phyloP scores from a whole-genome alignment of 2,797 vertebrate genomes.

The Sebastes taczanowskii region DNA sequence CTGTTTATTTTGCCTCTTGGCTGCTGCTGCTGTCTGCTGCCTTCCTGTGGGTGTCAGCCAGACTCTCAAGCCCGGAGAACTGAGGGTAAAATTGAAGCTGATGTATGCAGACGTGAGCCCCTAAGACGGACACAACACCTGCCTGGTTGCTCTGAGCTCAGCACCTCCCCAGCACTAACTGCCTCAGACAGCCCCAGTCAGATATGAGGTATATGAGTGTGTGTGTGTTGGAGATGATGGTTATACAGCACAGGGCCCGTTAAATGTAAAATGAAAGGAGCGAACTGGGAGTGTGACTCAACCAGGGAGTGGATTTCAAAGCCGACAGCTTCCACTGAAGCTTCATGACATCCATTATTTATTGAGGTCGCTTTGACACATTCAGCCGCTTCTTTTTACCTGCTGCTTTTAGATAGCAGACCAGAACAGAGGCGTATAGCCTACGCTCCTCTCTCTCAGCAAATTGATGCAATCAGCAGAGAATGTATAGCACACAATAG shows the following conservation, averaged over 20 bases:
- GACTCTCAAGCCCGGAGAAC: slow-evolving; percentile 30
- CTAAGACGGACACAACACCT: slow-evolving; percentile 65
- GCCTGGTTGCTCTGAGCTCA: slow-evolving; percentile 55
- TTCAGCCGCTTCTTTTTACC: slow-evolving; percentile 56
- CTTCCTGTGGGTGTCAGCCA: slow-evolving; percentile 32
- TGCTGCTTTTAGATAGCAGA: slow-evolving; percentile 42
- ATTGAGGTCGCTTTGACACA: slow-evolving; percentile 65
- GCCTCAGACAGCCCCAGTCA: slow-evolving; percentile 56
- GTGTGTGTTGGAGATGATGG: slow-evolving; percentile 17
- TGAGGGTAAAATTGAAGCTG: slow-evolving; percentile 68
- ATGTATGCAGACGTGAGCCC: slow-evolving; percentile 65
- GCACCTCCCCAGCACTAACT: slow-evolving; percentile 48
- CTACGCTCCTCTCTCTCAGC: background rate
- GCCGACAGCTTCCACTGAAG: slow-evolving; percentile 64
- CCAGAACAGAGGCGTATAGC: slow-evolving; percentile 4
- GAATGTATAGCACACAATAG: background rate
- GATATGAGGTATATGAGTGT: slow-evolving; percentile 20
- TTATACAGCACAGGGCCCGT: slow-evolving; percentile 39
- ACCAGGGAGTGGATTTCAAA: slow-evolving; percentile 71
- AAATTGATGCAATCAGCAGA: slow-evolving; percentile 39
- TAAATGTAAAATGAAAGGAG: slow-evolving; percentile 71
- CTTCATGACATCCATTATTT: slow-evolving; percentile 74
- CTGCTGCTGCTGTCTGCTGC: slow-evolving; percentile 21
- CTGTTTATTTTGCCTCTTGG: slow-evolving; percentile 28
- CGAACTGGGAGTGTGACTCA: slow-evolving; percentile 58